Evolutionary conservation across 2,888 invertebrate species (phyloP).

Genomic region (Sceliomorpha sp.): DNA sequence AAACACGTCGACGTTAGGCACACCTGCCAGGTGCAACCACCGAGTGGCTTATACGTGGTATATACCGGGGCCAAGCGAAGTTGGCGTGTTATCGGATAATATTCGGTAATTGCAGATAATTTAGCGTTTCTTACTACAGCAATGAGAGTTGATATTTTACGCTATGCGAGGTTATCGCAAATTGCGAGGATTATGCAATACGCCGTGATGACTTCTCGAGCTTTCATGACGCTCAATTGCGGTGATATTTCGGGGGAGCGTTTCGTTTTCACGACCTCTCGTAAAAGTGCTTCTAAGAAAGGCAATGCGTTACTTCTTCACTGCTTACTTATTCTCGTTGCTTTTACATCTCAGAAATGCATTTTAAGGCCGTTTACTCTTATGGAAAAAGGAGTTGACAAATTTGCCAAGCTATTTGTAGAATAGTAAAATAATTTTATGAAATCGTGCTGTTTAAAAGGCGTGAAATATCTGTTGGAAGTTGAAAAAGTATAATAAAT

Average conservation of each 20-base stretch:
- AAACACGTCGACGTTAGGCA: slow-evolving; percentile 70
- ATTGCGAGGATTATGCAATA: slow-evolving; percentile 40
- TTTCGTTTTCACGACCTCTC: slow-evolving; percentile 29
- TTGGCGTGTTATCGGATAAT: slow-evolving; percentile 73
- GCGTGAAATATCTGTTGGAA: too few species aligned
- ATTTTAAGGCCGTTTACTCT: too few species aligned
- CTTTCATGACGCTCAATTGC: slow-evolving; percentile 26
- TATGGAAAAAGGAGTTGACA: too few species aligned
- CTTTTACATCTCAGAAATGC: too few species aligned
- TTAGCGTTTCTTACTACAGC: slow-evolving; percentile 64
- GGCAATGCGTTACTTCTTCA: too few species aligned
- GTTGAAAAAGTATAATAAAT: too few species aligned
- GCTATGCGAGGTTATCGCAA: slow-evolving; percentile 37
- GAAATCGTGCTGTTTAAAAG: too few species aligned
- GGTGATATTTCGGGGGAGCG: slow-evolving; percentile 13
- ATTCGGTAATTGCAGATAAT: slow-evolving; percentile 72
- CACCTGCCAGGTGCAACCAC: slow-evolving; percentile 63
- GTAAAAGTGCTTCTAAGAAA: slow-evolving; percentile 23
- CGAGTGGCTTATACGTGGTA: too few species aligned
- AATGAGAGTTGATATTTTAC: slow-evolving; percentile 60
- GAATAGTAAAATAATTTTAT: too few species aligned
- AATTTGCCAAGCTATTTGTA: too few species aligned
- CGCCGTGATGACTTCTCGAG: slow-evolving; percentile 8
- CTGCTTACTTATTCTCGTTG: too few species aligned
- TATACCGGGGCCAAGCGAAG: slow-evolving; percentile 29